phyloP scores from a whole-genome alignment of 2,113 vertebrate species.

The Rhynchopsitta pachyrhyncha region DNA sequence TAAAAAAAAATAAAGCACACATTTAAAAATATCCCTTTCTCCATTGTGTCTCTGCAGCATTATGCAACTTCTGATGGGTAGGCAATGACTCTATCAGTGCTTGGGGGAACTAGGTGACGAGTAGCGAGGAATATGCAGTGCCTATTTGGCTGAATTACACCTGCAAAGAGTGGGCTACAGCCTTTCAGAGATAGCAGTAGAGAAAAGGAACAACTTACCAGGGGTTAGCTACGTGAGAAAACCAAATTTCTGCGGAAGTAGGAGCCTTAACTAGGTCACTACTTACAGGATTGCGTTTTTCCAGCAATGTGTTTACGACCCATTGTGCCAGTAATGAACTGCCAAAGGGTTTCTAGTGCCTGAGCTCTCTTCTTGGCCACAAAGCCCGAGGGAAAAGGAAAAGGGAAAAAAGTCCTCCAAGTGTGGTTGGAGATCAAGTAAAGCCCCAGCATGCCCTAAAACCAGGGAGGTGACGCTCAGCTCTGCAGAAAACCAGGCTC shows the following conservation, averaged over 20 bases:
- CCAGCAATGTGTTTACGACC: neutral
- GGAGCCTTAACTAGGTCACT: neutral
- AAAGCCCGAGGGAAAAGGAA: neutral
- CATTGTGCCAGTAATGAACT: neutral
- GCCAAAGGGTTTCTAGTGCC: neutral
- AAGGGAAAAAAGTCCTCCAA: neutral
- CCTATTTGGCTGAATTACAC: neutral
- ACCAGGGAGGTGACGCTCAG: neutral
- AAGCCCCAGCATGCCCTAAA: neutral
- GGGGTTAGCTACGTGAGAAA: neutral
- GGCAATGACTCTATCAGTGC: neutral
- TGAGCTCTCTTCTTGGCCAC: rapidly evolving
- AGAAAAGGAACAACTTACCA: neutral
- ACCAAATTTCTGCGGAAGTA: neutral
- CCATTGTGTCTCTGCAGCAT: neutral
- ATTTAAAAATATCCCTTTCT: conserved; percentile 54
- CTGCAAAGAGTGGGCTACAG: neutral
- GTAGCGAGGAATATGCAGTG: neutral
- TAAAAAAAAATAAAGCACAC: conserved; percentile 73
- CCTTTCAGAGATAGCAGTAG: neutral
- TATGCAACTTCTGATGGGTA: neutral
- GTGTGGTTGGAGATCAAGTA: neutral
- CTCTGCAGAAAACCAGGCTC: neutral
- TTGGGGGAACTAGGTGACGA: neutral
- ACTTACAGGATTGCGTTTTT: neutral